These are phyloP conservation scores for Zaprionus taronus DNA, from an alignment of 1,140 invertebrate species.

Conservation along the genomic window DNA sequence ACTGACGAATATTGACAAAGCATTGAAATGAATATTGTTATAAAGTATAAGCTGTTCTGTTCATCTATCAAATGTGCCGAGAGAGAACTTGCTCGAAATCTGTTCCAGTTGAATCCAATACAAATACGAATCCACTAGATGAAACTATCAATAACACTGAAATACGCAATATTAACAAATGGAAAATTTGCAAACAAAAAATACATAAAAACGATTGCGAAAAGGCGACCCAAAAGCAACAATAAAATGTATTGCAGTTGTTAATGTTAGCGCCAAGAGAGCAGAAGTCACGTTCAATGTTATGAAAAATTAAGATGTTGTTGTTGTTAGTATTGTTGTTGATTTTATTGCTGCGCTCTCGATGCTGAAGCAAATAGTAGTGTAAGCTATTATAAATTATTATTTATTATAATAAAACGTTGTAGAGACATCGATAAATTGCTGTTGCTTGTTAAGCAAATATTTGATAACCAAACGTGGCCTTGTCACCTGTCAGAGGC, in stretches of 20 bases:
- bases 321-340: not conserved
- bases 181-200: conserved; percentile 11
- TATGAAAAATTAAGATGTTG: conserved; percentile 20
- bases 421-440: conserved; percentile 50
- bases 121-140: not conserved
- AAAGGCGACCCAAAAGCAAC: conserved; percentile 9
- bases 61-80: no score
- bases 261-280: conserved; percentile 27
- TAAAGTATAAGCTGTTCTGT: no score
- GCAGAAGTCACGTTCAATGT: conserved; percentile 52
- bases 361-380: conserved; percentile 17
- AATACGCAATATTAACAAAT: not conserved
- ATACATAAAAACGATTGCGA: conserved; percentile 28
- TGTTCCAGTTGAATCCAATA: not conserved
- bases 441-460: conserved; percentile 31
- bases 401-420: conserved; percentile 41
- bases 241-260: conserved; percentile 43
- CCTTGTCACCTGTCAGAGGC: conserved; percentile 30
- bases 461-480: conserved; percentile 49
- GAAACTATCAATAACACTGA: not conserved
- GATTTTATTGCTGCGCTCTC: not conserved
- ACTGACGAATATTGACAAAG: no score
- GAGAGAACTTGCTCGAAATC: not conserved
- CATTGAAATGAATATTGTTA: no score
- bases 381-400: conserved; percentile 27